Evolutionary conservation across 2,113 vertebrate genomes (phyloP).

Genomic region (Aphyosemion australe): DNA sequence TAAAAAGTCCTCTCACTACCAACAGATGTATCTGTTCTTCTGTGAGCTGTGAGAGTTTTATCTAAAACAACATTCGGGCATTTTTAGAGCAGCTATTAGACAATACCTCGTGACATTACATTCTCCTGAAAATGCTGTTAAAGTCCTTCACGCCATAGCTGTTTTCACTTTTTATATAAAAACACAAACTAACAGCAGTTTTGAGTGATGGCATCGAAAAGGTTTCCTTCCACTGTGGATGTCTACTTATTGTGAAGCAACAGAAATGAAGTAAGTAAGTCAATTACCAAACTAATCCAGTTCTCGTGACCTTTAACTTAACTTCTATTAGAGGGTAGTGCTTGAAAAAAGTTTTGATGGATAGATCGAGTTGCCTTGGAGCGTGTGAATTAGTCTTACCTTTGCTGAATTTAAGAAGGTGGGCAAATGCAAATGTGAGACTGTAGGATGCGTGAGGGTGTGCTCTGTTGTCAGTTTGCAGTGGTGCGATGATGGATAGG

Average conservation of each 20-base stretch:
- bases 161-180: neutral
- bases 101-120: neutral
- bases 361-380: constrained; percentile 53
- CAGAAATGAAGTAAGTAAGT: constrained; percentile 41
- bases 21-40: neutral
- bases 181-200: neutral
- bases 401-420: constrained; percentile 69
- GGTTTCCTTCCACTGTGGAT: neutral
- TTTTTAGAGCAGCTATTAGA: neutral
- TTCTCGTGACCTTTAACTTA: constrained; percentile 60
- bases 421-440: constrained; percentile 68
- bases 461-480: constrained; percentile 53
- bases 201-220: constrained; percentile 1
- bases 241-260: constrained; percentile 21
- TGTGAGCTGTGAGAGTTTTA: neutral
- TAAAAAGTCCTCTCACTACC: no score
- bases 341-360: constrained; percentile 51
- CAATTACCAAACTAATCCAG: constrained; percentile 50
- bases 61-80: no score
- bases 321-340: constrained; percentile 60
- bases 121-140: neutral
- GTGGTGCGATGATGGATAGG: constrained; percentile 69
- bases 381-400: constrained; percentile 66
- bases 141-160: neutral
- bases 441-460: constrained; percentile 55